Evolutionary conservation across 2,888 invertebrate genomes (phyloP).

Genomic region (Cantharis nigra): DNA sequence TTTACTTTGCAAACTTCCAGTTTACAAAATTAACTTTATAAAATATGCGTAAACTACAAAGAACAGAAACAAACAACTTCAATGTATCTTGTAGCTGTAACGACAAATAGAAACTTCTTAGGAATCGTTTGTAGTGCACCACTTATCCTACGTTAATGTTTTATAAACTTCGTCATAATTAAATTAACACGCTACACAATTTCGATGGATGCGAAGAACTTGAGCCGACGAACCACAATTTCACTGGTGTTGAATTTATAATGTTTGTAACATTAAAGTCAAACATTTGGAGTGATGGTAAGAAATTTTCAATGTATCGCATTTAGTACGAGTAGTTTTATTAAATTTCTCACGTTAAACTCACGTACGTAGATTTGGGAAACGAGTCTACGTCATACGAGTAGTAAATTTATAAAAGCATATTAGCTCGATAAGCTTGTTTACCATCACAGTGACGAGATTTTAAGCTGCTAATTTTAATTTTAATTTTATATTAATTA

Average conservation of each 20-base stretch:
- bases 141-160: conserved; percentile 23
- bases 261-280: not conserved
- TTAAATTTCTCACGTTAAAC: not conserved
- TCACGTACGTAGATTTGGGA: not conserved
- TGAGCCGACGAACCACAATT: conserved; percentile 12
- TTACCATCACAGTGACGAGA: not conserved
- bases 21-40: conserved; percentile 28
- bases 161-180: conserved; percentile 15
- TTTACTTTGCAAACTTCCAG: conserved; percentile 23
- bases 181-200: conserved; percentile 22
- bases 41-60: conserved; percentile 29
- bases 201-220: not conserved
- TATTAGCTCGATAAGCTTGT: not conserved
- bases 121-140: conserved; percentile 19
- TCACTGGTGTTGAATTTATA: not conserved
- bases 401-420: not conserved
- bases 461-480: not conserved
- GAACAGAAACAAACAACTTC: conserved; percentile 26
- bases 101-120: conserved; percentile 23
- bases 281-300: not conserved
- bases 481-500: not conserved
- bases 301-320: not conserved
- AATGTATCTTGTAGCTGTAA: conserved; percentile 25
- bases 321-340: not conserved
- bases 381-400: not conserved